These are phyloP conservation scores for Dromiciops gliroides DNA, from an alignment of 2,113 vertebrate genomes.

Conservation along the genomic window DNA sequence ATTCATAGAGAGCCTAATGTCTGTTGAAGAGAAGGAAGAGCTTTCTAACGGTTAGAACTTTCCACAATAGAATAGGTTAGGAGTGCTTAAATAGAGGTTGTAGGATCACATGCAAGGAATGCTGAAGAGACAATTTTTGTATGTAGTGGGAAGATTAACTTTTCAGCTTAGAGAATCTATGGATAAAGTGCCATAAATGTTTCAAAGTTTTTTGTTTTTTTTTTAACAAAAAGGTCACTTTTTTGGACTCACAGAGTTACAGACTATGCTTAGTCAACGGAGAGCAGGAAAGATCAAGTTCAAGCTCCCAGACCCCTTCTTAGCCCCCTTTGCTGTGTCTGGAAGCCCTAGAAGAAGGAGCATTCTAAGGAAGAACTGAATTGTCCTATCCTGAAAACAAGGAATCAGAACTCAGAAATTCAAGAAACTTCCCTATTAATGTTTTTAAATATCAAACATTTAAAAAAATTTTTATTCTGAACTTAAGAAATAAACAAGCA, in stretches of 20 bases:
- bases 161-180: background rate
- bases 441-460: background rate
- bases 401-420: background rate
- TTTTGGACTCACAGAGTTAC: background rate
- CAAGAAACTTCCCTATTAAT: background rate
- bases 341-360: background rate
- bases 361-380: background rate
- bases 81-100: background rate
- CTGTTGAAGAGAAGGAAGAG: background rate
- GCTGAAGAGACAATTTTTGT: background rate
- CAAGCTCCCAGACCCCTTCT: background rate
- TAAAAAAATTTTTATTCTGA: background rate
- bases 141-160: background rate
- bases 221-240: background rate
- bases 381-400: background rate
- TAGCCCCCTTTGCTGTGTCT: background rate
- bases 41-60: background rate
- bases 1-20: background rate
- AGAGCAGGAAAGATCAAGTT: background rate
- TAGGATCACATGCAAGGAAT: background rate
- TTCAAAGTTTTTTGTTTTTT: background rate
- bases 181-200: background rate
- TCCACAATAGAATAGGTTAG: background rate
- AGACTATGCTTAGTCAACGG: background rate
- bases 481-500: background rate